Evolutionary conservation across 2,888 invertebrate species (phyloP).

Genomic region (Endomychus coccineus): DNA sequence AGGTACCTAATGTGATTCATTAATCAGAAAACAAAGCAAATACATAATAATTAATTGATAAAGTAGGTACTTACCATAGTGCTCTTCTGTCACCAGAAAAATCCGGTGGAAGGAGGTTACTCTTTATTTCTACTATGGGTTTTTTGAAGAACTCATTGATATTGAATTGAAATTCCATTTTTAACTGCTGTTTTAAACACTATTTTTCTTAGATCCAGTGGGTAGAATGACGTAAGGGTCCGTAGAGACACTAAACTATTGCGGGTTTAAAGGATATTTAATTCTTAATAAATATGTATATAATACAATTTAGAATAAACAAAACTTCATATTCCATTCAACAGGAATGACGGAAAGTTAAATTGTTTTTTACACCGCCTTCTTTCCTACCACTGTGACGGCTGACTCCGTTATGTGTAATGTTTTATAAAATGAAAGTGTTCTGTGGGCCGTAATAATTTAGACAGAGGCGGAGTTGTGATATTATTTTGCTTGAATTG

Average conservation of each 20-base stretch:
- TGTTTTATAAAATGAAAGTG: neutral
- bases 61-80: conserved; percentile 43
- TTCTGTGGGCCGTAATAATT: neutral
- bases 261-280: too few relatives aligned
- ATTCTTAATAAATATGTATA: too few relatives aligned
- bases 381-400: neutral
- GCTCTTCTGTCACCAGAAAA: conserved; percentile 49
- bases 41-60: conserved; percentile 1
- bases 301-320: too few relatives aligned
- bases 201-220: too few relatives aligned
- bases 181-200: neutral
- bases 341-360: neutral
- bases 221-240: too few relatives aligned
- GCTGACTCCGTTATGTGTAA: conserved; percentile 1
- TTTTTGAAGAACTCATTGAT: conserved; percentile 47
- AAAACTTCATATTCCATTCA: conserved; percentile 1
- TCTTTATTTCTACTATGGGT: conserved; percentile 47
- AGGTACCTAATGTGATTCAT: too few relatives aligned
- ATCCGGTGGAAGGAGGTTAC: conserved; percentile 48
- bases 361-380: conserved; percentile 1
- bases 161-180: conserved; percentile 52
- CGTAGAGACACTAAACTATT: too few relatives aligned
- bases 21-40: conserved; percentile 1
- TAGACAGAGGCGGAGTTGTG: neutral
- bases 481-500: too few relatives aligned